Evolutionary conservation across 2,888 invertebrate genomes (phyloP).

Genomic region (Torymus texanus): DNA sequence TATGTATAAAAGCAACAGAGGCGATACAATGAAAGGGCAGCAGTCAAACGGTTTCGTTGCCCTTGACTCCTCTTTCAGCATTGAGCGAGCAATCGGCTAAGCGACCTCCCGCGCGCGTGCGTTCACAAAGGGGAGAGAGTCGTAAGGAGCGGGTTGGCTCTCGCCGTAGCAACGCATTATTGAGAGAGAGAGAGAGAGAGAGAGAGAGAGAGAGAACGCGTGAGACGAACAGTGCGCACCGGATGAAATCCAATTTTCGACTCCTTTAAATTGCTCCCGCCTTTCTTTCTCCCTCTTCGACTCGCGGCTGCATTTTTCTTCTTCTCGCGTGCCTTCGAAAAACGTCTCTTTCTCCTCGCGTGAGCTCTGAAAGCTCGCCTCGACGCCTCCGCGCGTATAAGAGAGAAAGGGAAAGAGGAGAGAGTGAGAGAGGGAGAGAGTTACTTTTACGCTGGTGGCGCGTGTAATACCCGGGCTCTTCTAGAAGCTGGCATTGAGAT

Average conservation of each 20-base stretch:
- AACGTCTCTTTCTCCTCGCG: conserved; percentile 11
- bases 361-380: conserved; percentile 40
- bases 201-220: neutral
- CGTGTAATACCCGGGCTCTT: conserved; percentile 38
- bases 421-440: neutral
- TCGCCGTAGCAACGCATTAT: conserved; percentile 1
- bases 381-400: neutral
- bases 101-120: neutral
- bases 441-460: conserved; percentile 26
- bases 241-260: conserved; percentile 53
- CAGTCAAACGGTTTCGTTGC: too few species aligned
- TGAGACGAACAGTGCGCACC: neutral
- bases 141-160: too few species aligned
- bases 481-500: neutral
- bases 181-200: neutral
- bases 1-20: too few species aligned
- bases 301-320: conserved; percentile 9
- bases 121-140: neutral
- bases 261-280: conserved; percentile 59
- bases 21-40: too few species aligned
- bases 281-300: conserved; percentile 14
- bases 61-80: too few species aligned
- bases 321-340: neutral
- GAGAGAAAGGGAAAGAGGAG: too few species aligned
- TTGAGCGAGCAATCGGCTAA: too few species aligned